Conservation (phyloP, 1,140 invertebrate species). For the Acromyrmex heyeri region DNA sequence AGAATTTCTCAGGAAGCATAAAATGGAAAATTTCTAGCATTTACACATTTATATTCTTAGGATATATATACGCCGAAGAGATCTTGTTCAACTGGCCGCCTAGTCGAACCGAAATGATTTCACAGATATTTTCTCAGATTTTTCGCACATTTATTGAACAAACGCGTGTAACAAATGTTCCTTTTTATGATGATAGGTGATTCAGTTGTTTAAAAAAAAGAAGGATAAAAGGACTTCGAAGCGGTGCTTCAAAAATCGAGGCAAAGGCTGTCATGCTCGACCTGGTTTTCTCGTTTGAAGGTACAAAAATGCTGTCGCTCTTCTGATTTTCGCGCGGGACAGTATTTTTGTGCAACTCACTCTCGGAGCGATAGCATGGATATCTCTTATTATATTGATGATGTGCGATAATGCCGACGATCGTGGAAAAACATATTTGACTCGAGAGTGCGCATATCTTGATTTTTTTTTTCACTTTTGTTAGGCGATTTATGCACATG, state of each 20-base stretch:
- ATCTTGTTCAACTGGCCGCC: background rate
- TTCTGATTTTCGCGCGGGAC: conserved; percentile 37
- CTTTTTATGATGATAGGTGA: conserved; percentile 20
- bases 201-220: conserved; percentile 25
- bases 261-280: conserved; percentile 24
- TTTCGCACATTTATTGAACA: background rate
- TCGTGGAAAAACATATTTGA: conserved; percentile 37
- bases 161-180: conserved; percentile 34
- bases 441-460: background rate
- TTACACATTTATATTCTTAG: background rate
- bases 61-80: background rate
- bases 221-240: background rate
- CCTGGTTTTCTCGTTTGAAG: background rate
- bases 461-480: conserved; percentile 10
- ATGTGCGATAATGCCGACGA: conserved; percentile 31
- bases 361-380: conserved; percentile 26
- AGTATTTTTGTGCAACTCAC: conserved; percentile 51
- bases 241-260: conserved; percentile 13
- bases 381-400: conserved; percentile 57
- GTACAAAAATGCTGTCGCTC: conserved; percentile 26
- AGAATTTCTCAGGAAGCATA: background rate
- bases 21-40: background rate
- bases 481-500: background rate
- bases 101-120: conserved; percentile 21
- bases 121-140: conserved; percentile 8